phyloP scores from a whole-genome alignment of 2,888 invertebrate genomes.

The Synergus japonicus region DNA sequence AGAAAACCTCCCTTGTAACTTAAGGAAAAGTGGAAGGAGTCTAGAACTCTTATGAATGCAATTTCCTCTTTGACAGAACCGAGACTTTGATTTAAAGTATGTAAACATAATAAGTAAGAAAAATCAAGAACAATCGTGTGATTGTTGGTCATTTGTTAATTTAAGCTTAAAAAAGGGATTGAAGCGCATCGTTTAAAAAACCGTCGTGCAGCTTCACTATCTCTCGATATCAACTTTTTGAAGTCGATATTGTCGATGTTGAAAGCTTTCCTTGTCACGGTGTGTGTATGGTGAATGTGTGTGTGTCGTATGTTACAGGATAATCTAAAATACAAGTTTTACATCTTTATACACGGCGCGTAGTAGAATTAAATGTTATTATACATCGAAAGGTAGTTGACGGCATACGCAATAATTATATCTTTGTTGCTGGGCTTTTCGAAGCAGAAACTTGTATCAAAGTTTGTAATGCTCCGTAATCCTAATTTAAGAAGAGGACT shows the following conservation, averaged over 20 bases:
- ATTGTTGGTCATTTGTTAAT: slow-evolving; percentile 8
- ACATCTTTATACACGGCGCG: slow-evolving; percentile 74
- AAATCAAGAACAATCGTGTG: background rate
- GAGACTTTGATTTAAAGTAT: background rate
- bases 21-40: slow-evolving; percentile 40
- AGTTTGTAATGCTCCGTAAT: slow-evolving; percentile 15
- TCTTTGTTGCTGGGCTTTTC: slow-evolving; percentile 35
- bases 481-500: slow-evolving; percentile 15
- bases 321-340: slow-evolving; percentile 76
- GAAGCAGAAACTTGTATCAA: slow-evolving; percentile 40
- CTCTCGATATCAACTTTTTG: slow-evolving; percentile 31
- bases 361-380: slow-evolving; percentile 68
- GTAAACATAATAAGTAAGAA: background rate
- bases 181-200: slow-evolving; percentile 60
- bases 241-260: slow-evolving; percentile 20
- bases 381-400: slow-evolving; percentile 63
- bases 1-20: slow-evolving; percentile 48
- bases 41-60: slow-evolving; percentile 22
- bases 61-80: slow-evolving; percentile 6
- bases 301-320: slow-evolving; percentile 67
- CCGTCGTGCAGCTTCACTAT: slow-evolving; percentile 50
- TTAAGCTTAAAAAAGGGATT: slow-evolving; percentile 45
- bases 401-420: slow-evolving; percentile 36
- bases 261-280: slow-evolving; percentile 2
- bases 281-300: slow-evolving; percentile 47